A percentile compares a stretch with the other conserved stretches of the same genome.
Conservation (phyloP, 2,113 vertebrate species). For the Chamaea fasciata region DNA sequence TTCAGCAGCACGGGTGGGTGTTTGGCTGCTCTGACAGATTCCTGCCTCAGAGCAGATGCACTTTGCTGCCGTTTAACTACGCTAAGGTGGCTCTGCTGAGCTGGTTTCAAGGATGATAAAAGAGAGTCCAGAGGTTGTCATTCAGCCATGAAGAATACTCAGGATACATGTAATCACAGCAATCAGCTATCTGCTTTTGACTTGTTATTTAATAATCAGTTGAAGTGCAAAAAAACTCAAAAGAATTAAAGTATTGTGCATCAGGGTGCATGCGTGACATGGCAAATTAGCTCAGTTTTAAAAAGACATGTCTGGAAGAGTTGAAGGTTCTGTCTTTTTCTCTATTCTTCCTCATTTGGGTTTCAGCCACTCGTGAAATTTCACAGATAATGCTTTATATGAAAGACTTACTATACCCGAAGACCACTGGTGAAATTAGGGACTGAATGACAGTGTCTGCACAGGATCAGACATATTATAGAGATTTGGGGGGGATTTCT, state of each 20-base stretch:
- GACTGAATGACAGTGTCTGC: not conserved
- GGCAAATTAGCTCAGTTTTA: slow-evolving; percentile 2
- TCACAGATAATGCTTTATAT: not conserved
- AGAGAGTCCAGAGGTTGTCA: not conserved
- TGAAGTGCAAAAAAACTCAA: not conserved
- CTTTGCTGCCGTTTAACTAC: not conserved
- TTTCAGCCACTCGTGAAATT: not conserved
- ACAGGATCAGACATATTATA: not conserved
- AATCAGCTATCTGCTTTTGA: slow-evolving; percentile 1
- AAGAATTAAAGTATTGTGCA: not conserved
- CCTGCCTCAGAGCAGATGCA: not conserved
- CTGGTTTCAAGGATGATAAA: slow-evolving; percentile 7
- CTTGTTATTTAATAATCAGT: not conserved
- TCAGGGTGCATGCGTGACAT: not conserved
- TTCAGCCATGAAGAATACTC: slow-evolving; percentile 26
- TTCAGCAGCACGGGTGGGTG: not conserved
- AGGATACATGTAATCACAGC: not conserved
- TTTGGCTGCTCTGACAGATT: not conserved
- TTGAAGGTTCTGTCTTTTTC: slow-evolving; percentile 3
- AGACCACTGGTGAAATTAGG: not conserved
- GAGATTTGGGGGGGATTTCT: not conserved
- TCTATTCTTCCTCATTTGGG: not conserved
- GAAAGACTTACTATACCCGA: not conserved
- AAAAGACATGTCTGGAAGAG: not conserved
- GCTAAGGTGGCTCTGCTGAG: not conserved